Evolutionary conservation across 2,797 vertebrate species (phyloP).

Genomic region (Cynodonichthys magdalenae): DNA sequence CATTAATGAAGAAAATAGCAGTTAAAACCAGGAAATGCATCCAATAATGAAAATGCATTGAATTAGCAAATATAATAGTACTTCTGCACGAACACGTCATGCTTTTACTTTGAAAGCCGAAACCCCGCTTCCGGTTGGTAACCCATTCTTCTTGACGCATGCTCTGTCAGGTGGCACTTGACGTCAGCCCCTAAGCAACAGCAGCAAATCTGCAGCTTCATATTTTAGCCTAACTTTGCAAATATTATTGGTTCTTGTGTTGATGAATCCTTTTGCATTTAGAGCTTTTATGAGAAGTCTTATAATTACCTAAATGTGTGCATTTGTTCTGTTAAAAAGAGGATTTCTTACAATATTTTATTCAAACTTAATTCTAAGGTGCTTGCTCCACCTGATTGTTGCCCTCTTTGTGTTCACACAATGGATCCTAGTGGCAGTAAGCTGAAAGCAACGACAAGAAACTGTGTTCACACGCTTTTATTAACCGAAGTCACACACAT

Average conservation of each 20-base stretch:
- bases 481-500: constrained; percentile 78
- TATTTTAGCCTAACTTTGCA: no score
- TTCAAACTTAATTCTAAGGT: no score
- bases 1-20: no score
- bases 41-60: no score
- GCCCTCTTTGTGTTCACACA: constrained; percentile 35
- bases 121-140: not conserved
- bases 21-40: no score
- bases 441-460: not conserved
- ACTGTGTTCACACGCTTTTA: constrained; percentile 75
- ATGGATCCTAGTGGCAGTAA: constrained; percentile 36
- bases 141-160: constrained; percentile 6
- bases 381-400: no score
- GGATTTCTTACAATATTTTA: no score
- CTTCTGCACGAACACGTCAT: no score
- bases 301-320: no score
- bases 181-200: constrained; percentile 61
- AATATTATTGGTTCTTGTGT: not conserved
- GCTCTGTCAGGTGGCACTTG: constrained; percentile 69
- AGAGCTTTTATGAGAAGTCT: no score
- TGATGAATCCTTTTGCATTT: constrained; percentile 12
- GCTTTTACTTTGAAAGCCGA: constrained; percentile 52
- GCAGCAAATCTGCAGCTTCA: constrained; percentile 5
- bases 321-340: no score
- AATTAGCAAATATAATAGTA: no score